Base-by-base conservation (phyloP, 2,113 vertebrate genomes). In the Neolamprologus tretocephalus region DNA sequence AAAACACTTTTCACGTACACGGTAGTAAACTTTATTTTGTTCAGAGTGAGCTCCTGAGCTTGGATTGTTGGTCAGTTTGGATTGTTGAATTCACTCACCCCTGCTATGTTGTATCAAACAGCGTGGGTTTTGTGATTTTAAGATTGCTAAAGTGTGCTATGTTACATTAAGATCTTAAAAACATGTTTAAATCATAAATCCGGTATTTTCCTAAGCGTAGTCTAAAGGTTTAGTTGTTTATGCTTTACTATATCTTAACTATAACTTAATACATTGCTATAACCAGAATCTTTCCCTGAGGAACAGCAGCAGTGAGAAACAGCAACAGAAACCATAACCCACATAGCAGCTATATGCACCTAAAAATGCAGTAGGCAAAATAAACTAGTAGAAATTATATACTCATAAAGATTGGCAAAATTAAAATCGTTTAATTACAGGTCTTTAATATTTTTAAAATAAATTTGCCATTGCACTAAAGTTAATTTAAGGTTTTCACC, bases 181-280 rank as follows among this genome's bases (percentile, higher is more conserved):
- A 55, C 2, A 57, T 8, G 54, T 57, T 57, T 2, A 14, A 55
- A 57, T 57, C 21, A 57, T 57, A 57, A 57, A 57, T 57, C 7
- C 0, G 4, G 21, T 3, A 26, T 57, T 57, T 57, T 57, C 23
- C 23, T 26, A 57, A 57, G 4, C 54, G 8, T 57, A 57, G 3
- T 26, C 23, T 26, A 26, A 14, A 57, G 23, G 54, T 26, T 57
- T 57, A 26, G 54, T 57, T 57, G 54, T 2, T 57, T 57, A 3
- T 57, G 23, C 23, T 57, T 57, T 57, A 57, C 23, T 57, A 26
- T 57, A 57, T 14, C 23, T 26, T 57, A 26, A 57, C 23, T 57
- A 26, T 26, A 57, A 57, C 12, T 26, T 57, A 57, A 57, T 26
- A 57, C 12, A 12, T 1, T 57, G 54, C 54, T 57, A 26, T 14